Conservation (phyloP, 2,888 invertebrate species). For the Drosophila parthenogenetica region DNA sequence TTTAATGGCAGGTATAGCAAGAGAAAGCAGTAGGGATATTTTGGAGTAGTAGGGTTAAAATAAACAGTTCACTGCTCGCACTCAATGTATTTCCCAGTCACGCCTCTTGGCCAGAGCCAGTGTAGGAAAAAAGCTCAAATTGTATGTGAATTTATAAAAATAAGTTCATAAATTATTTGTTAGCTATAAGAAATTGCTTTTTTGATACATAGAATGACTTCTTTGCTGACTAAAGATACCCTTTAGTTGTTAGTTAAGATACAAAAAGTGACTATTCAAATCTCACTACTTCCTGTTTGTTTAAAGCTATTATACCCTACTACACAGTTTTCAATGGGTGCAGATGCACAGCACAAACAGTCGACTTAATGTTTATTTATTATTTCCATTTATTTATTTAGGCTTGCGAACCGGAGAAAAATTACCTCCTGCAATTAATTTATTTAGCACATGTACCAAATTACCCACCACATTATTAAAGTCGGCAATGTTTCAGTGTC, state of each 20-base stretch:
- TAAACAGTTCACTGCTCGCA: slow-evolving; percentile 6
- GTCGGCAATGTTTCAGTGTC: neutral
- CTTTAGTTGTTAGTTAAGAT: neutral
- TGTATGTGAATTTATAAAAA: neutral
- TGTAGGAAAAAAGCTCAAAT: neutral
- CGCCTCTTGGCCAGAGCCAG: no score
- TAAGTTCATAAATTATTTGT: neutral
- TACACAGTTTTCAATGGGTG: neutral
- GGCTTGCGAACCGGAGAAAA: slow-evolving; percentile 5
- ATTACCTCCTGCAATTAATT: slow-evolving; percentile 11
- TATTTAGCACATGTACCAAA: slow-evolving; percentile 13
- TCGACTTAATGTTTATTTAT: slow-evolving; percentile 22
- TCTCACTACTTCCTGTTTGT: neutral
- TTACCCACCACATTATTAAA: slow-evolving; percentile 1
- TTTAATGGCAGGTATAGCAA: slow-evolving; percentile 9
- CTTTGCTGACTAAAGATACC: neutral
- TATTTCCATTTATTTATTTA: slow-evolving; percentile 17
- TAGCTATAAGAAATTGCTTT: no score
- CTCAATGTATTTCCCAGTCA: neutral
- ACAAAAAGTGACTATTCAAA: neutral
- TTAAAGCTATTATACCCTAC: neutral
- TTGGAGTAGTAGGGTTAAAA: neutral
- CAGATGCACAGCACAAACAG: neutral
- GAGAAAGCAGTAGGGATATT: neutral
- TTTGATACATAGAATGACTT: no score